A percentile compares a stretch with the other conserved stretches of the same genome.
These are phyloP conservation scores for Pocota personata DNA, from an alignment of 2,888 invertebrate genomes.

Conservation along the genomic window DNA sequence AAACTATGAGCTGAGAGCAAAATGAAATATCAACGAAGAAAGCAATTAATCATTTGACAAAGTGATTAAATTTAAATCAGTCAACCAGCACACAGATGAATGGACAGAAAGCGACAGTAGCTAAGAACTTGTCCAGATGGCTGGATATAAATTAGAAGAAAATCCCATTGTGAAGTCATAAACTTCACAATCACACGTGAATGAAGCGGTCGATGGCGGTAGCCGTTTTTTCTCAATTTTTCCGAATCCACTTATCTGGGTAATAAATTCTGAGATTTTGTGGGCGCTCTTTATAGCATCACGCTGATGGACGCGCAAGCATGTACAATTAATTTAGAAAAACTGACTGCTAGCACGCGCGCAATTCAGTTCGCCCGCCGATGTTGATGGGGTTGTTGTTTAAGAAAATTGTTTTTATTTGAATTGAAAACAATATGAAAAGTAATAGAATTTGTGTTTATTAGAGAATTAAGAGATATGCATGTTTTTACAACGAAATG, in stretches of 20 bases:
- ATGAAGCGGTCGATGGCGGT: slow-evolving; percentile 11
- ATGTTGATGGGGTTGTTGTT: background rate
- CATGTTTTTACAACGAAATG: no score
- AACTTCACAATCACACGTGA: slow-evolving; percentile 39
- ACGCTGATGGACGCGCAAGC: slow-evolving; percentile 27
- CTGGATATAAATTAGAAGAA: slow-evolving; percentile 14
- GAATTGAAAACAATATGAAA: background rate
- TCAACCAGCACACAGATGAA: background rate
- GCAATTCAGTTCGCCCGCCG: slow-evolving; percentile 4
- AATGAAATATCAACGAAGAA: background rate
- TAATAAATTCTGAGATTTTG: slow-evolving; percentile 57
- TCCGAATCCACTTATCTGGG: slow-evolving; percentile 46
- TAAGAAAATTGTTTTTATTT: background rate
- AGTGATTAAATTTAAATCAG: slow-evolving; percentile 26
- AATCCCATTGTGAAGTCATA: slow-evolving; percentile 44
- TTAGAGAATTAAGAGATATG: background rate
- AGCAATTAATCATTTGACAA: slow-evolving; percentile 2
- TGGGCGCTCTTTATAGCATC: slow-evolving; percentile 53
- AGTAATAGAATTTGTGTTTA: background rate
- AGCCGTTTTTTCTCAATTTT: slow-evolving; percentile 15
- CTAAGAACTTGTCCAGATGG: slow-evolving; percentile 37
- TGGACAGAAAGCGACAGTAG: background rate
- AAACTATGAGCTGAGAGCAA: background rate
- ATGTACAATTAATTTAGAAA: slow-evolving; percentile 33
- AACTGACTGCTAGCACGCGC: slow-evolving; percentile 63